A percentile compares a stretch with the other conserved stretches of the same genome.
Conservation (phyloP, 2,888 invertebrate genomes). For the Scaptomyza tumidula region DNA sequence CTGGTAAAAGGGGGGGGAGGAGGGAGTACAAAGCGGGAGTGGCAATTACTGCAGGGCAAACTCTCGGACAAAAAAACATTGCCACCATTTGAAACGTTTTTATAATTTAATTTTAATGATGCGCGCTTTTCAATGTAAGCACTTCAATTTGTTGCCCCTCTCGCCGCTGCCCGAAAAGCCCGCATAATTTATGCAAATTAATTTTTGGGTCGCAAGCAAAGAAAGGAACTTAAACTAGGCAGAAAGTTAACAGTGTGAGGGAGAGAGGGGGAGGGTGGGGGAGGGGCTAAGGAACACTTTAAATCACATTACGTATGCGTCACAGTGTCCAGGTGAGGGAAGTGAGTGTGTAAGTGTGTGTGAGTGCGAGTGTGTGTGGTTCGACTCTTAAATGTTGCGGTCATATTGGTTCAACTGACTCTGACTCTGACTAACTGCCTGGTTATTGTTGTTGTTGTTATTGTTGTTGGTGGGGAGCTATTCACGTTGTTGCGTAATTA, state of each 20-base stretch:
- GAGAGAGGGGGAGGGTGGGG: not conserved
- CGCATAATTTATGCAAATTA: constrained; percentile 74
- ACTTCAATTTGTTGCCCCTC: constrained; percentile 40
- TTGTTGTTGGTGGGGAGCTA: constrained; percentile 7
- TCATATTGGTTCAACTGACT: constrained; percentile 29
- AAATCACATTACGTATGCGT: constrained; percentile 59
- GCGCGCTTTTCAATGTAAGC: constrained; percentile 58
- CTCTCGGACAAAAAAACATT: constrained; percentile 4
- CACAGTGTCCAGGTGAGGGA: constrained; percentile 48
- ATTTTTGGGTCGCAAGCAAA: constrained; percentile 46
- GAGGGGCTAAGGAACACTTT: constrained; percentile 21
- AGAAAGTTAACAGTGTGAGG: not conserved
- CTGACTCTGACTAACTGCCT: constrained; percentile 5
- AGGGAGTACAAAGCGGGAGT: not conserved
- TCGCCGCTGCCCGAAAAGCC: not conserved
- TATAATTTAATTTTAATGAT: constrained; percentile 68
- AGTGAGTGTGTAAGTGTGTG: not conserved
- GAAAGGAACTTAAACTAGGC: constrained; percentile 52
- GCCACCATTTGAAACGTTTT: constrained; percentile 36
- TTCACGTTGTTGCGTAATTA: constrained; percentile 73
- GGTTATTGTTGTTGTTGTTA: not conserved
- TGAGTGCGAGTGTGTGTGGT: constrained; percentile 27
- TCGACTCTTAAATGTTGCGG: constrained; percentile 53
- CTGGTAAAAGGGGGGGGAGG: not conserved
- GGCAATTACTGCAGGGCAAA: constrained; percentile 15